A percentile compares a stretch with the other conserved stretches of the same genome.
phyloP scores from a whole-genome alignment of 1,140 invertebrate genomes.

The Laupala kohalensis region DNA sequence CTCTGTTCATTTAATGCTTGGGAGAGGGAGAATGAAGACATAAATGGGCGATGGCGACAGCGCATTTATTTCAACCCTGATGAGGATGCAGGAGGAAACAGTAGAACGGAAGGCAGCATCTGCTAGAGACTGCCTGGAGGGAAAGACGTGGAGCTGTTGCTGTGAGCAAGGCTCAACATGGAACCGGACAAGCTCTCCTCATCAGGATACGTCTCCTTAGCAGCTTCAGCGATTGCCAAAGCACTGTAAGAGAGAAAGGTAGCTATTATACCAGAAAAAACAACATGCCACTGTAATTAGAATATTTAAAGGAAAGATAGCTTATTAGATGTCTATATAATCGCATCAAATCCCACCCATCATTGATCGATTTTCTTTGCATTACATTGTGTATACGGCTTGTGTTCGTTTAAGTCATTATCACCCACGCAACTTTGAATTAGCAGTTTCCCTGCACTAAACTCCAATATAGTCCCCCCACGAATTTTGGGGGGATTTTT shows the following conservation, averaged over 20 bases:
- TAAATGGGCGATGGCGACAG: not conserved
- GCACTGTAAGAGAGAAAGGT: slow-evolving; percentile 53
- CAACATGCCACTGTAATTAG: not conserved
- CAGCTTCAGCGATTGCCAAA: slow-evolving; percentile 77
- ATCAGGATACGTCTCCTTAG: slow-evolving; percentile 69
- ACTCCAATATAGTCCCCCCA: too few relatives aligned
- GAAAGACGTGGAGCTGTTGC: slow-evolving; percentile 81
- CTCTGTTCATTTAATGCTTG: not conserved
- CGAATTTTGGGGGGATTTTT: too few relatives aligned
- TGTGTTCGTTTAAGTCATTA: too few relatives aligned
- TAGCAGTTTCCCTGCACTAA: too few relatives aligned
- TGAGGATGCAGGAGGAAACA: not conserved
- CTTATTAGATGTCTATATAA: too few relatives aligned
- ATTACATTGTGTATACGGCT: not conserved
- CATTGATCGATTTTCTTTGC: not conserved
- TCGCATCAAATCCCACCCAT: not conserved
- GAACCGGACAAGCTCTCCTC: slow-evolving; percentile 84
- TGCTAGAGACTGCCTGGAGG: slow-evolving; percentile 68
- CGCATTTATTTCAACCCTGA: not conserved
- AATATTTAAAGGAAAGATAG: not conserved
- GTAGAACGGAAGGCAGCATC: not conserved
- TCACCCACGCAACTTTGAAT: too few relatives aligned
- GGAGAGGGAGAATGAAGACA: not conserved
- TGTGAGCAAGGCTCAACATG: slow-evolving; percentile 85
- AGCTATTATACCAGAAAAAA: slow-evolving; percentile 9